phyloP scores from a whole-genome alignment of 1,140 invertebrate species.

The Rhizoglyphus robini region DNA sequence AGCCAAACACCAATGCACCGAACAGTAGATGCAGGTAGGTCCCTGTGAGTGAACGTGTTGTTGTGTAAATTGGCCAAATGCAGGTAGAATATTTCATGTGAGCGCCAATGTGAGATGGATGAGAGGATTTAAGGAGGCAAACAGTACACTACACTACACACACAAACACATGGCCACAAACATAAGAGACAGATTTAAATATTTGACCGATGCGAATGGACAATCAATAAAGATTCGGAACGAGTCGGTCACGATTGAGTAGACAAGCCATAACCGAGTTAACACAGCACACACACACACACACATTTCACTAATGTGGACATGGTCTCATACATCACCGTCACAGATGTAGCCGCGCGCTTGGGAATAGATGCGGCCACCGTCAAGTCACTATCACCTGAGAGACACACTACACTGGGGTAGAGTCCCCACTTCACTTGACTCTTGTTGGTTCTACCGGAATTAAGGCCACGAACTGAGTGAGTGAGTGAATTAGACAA shows the following conservation, averaged over 20 bases:
- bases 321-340: not conserved
- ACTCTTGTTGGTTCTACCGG: no score
- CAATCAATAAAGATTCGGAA: not conserved
- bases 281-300: no score
- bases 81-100: slow-evolving; percentile 1
- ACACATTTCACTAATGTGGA: no score
- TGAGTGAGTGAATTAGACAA: not conserved
- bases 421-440: no score
- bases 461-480: no score
- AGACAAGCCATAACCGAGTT: not conserved
- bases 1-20: not conserved
- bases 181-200: not conserved
- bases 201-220: not conserved
- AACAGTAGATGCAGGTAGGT: slow-evolving; percentile 5
- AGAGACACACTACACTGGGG: no score
- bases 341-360: no score
- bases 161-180: no score
- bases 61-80: not conserved
- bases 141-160: not conserved
- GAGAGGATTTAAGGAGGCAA: not conserved
- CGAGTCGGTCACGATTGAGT: not conserved
- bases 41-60: not conserved
- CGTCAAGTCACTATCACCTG: no score
- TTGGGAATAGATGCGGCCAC: no score
- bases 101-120: not conserved